Evolutionary conservation across 2,113 vertebrate species (phyloP), one percentile per base, ranked within the genome.

Genomic region (Calyptomena viridis): DNA sequence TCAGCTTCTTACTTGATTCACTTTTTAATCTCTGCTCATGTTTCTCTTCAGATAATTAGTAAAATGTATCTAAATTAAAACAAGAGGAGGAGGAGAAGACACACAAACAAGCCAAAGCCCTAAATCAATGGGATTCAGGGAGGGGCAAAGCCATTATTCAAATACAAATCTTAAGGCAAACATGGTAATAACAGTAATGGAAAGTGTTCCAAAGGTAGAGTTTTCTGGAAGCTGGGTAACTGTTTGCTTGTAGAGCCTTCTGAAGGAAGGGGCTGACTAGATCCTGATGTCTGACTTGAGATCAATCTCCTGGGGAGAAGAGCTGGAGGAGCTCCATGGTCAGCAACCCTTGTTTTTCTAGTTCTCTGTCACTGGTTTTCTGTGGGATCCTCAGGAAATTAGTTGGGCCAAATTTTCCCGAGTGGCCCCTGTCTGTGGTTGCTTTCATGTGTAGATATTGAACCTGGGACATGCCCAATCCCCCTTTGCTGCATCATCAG

Each of bases 11-110:
- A 2, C 24, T 37, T 22, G 46, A 75, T 71, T 64, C 46, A 44
- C 11, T n/a, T 83, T 89, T 93, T 81, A 84, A 73, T 88, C 73
- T 74, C 35, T 25, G 22, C 20, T 90, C 37, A 2, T 78, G 33
- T 44, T 92, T 86, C 69, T 46, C 35, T 66, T 78, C 40, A 30
- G 75, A 52, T 85, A 76, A 89, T 94, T 87, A 94, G 77, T 33
- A 59, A 94, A 94, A 78, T 64, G 44, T 37, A 76, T 59, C 80
- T 92, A 90, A 88, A 85, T 93, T 91, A 89, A 58, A 85, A 62
- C 47, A 74, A 60, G 84, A 80, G 80, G 55, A 89, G 80, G 53
- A 88, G 84, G 42, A 66, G 62, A 23, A 1, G 28, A 42, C 14
- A 73, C 27, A 23, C 58, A 80, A 87, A 72, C 73, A 56, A 92